These are phyloP conservation scores for Rhingia campestris DNA, from an alignment of 2,888 invertebrate genomes.

Conservation along the genomic window DNA sequence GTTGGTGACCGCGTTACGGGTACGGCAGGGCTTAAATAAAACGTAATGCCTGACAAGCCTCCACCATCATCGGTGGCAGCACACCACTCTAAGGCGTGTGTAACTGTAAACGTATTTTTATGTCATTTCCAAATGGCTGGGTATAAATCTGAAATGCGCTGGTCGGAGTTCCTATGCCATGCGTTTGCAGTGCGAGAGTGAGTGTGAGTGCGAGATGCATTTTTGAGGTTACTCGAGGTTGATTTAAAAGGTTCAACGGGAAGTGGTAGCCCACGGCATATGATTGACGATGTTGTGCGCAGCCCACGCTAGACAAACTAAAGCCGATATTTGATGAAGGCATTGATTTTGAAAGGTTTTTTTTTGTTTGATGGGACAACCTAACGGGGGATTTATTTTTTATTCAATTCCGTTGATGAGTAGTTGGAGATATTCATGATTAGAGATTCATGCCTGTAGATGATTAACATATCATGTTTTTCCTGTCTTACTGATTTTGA, in stretches of 20 bases:
- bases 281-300: background rate
- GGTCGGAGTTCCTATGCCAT: background rate
- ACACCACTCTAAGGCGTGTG: conserved; percentile 47
- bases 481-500: too few species aligned
- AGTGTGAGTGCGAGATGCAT: conserved; percentile 33
- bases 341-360: conserved; percentile 5
- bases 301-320: conserved; percentile 20
- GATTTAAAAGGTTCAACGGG: conserved; percentile 42
- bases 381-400: background rate
- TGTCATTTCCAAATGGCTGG: conserved; percentile 69
- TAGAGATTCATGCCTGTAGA: too few species aligned
- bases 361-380: background rate
- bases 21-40: conserved; percentile 51
- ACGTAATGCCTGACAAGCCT: conserved; percentile 42
- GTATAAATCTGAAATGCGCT: conserved; percentile 30
- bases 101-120: conserved; percentile 69
- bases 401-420: background rate
- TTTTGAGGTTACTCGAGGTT: conserved; percentile 55
- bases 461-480: too few species aligned
- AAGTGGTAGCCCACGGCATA: conserved; percentile 23
- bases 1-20: background rate
- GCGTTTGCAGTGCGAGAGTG: conserved; percentile 25
- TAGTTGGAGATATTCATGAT: background rate
- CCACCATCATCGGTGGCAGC: conserved; percentile 20
- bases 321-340: background rate